Evolutionary conservation across 2,888 invertebrate species (phyloP), one percentile per base, ranked within the genome.

Genomic region (Cantharis rustica): DNA sequence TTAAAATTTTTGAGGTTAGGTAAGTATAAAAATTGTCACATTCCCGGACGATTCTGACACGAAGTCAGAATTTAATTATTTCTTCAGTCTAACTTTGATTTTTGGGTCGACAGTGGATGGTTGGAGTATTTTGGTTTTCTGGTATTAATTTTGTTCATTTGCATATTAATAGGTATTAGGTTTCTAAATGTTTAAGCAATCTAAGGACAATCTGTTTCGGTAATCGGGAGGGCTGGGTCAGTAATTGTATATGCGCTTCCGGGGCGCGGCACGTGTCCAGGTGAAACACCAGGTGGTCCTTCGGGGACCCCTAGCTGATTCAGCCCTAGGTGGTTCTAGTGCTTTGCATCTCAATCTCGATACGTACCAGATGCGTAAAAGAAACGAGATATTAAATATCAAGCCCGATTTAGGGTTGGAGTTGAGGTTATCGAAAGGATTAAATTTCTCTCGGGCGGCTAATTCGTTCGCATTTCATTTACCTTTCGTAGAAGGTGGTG

Each of bases 181-280:
- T 66, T 66, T 16, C 64, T 15, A 66, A 64, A 20, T 17, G 64
- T 23, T n/a, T 16, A 66, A 66, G 26, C 20, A 27, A 31, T 69
- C 31, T 69, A 27, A 23, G 47, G 47, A 61, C 70, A 77, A 77
- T 77, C 77, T 75, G 75, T 66, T 70, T 72, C 73, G 27, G 75
- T 75, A 75, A 77, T 77, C 75, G 64, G 47, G 15, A 31, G 72
- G 68, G 77, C 72, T 15, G 75, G 75, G 72, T 77, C 74, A 69
- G 23, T 26, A 31, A 75, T 77, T 76, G 73, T 76, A 47, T 16
- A 61, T 16, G 31, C 15, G 69, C 74, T 76, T 76, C 78, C 78
- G 78, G 78, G 78, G 78, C 76, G 78, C 71, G 75, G 75, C 78
- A 78, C 78, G 78, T 73, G 78, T 78, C 78, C 78, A 78, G 78